Conservation (phyloP, 2,797 vertebrate genomes). For the Leptatherina wallacei region DNA sequence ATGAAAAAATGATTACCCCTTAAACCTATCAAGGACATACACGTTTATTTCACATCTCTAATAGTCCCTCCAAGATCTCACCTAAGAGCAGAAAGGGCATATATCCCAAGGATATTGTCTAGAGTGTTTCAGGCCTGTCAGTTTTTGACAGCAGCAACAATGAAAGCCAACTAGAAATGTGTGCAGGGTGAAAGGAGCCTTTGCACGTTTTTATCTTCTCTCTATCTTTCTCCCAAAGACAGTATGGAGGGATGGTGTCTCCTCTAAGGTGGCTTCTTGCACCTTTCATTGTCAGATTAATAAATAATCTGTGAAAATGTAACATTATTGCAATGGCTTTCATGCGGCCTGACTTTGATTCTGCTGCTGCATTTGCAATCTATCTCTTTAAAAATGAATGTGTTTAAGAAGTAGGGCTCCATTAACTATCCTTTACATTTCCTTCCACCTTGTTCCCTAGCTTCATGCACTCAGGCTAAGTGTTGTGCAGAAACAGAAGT, state of each 20-base stretch:
- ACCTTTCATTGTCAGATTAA: conserved; percentile 79
- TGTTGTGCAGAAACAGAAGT: conserved; percentile 55
- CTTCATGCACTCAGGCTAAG: conserved; percentile 72
- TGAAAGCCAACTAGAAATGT: conserved; percentile 64
- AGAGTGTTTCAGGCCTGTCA: conserved; percentile 72
- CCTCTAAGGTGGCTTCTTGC: conserved; percentile 72
- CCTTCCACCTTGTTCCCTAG: conserved; percentile 75
- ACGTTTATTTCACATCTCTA: conserved; percentile 67
- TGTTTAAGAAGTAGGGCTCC: conserved; percentile 79
- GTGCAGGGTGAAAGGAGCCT: conserved; percentile 72
- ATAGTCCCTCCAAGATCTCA: conserved; percentile 64
- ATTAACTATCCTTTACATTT: conserved; percentile 77
- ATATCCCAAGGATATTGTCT: conserved; percentile 67
- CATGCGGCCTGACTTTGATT: conserved; percentile 64
- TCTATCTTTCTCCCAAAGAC: conserved; percentile 56
- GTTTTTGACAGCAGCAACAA: conserved; percentile 73
- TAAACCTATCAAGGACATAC: conserved; percentile 64
- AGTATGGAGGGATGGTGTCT: conserved; percentile 41
- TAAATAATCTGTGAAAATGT: conserved; percentile 85
- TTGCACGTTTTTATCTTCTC: conserved; percentile 62
- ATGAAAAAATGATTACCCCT: conserved; percentile 17
- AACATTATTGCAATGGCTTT: conserved; percentile 83
- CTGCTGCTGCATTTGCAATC: conserved; percentile 64
- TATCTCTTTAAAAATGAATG: conserved; percentile 86
- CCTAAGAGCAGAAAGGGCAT: conserved; percentile 61